These are phyloP conservation scores for Balaenoptera acutorostrata DNA, from an alignment of 2,113 vertebrate species.

Conservation along the genomic window DNA sequence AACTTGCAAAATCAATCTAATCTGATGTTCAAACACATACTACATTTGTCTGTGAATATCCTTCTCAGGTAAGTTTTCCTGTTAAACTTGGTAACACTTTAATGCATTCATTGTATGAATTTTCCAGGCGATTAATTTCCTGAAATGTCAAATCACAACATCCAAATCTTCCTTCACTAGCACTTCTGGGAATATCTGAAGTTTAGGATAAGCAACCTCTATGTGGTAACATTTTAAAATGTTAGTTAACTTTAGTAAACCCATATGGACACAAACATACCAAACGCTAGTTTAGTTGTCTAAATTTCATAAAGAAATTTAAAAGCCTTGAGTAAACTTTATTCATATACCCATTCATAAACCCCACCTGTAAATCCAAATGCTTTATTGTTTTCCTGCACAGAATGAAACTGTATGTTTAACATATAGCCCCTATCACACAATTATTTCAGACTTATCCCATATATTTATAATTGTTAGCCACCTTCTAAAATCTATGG, in stretches of 20 bases:
- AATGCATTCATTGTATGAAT: not conserved
- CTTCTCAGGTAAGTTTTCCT: not conserved
- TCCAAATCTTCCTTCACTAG: not conserved
- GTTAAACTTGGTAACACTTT: not conserved
- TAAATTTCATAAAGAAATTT: not conserved
- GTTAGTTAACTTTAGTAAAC: not conserved
- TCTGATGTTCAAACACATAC: not conserved
- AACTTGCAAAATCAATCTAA: not conserved
- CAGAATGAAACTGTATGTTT: not conserved
- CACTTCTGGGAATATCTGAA: not conserved
- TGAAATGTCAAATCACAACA: not conserved
- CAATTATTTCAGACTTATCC: not conserved
- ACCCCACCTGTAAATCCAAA: not conserved
- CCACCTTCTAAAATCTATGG: not conserved
- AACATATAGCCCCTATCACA: not conserved
- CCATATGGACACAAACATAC: not conserved
- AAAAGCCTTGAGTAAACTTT: not conserved
- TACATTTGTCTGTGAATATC: not conserved
- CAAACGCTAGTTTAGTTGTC: not conserved
- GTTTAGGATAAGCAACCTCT: not conserved
- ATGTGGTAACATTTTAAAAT: not conserved
- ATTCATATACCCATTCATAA: not conserved
- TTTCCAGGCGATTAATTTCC: not conserved
- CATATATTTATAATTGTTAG: not conserved
- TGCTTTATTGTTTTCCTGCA: not conserved